Base-by-base conservation (phyloP, 2,113 vertebrate species). In the Mus musculus region DNA sequence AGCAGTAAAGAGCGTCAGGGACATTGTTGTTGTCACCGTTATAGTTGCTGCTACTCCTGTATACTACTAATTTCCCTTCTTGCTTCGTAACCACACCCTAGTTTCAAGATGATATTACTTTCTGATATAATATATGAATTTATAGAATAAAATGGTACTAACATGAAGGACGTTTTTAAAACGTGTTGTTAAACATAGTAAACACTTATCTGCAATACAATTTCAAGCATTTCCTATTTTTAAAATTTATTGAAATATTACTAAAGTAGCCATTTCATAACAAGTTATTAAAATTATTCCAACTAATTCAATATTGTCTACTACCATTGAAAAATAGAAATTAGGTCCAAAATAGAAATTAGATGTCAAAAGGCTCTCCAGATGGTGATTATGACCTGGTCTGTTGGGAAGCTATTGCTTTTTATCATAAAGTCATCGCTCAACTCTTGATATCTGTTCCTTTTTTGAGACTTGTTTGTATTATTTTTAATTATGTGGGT, bases 281-380 rank as follows among this genome's bases (percentile, higher is more conserved):
- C 7, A 76, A 94, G 13, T 77, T 52, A 78, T 84, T 63, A 77
- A 9, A 76, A 93, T 80, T 84, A 95, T 95, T 61, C 30, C 11
- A 56, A 92, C 5, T 91, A 94, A 89, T 49, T 84, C 26, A 89
- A 67, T 42, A 36, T 39, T 88, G 95, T 87, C 54, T 65, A 59
- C 24, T 46, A 76, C 52, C 28, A 88, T 2, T 39, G 20, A 49
- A 91, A 93, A 95, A 67, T 7, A 46, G 36, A 94, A 96, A 93
- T 85, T 85, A 95, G 22, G 63, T 61, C 36, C 77, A 19, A 93
- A 95, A 67, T 7, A 46, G 36, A 94, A 96, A 93, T 85, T 85
- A 95, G 22, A 42, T 42, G 63, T 61, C 61, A 4, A 71, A 94
- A 89, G 46, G 77, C 52, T 36, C 20, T n/a, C 14, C 67, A 87